These are phyloP conservation scores for Panagrolaimus sp. DNA, from an alignment of 1,140 invertebrate genomes.

Conservation along the genomic window DNA sequence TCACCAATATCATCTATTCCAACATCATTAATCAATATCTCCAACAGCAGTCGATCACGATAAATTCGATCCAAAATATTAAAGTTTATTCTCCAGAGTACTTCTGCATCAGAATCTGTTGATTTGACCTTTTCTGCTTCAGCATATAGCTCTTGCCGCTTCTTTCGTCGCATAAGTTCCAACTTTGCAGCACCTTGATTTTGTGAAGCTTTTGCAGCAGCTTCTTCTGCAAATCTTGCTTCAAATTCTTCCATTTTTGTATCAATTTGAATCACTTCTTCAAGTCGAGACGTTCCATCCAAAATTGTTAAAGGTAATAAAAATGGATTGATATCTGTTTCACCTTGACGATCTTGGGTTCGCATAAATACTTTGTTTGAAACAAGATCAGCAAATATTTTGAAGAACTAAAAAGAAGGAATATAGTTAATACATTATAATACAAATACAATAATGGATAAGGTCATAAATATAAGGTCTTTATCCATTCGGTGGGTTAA, in stretches of 20 bases:
- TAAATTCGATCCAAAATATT: constrained; percentile 14
- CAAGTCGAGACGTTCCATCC: constrained; percentile 1
- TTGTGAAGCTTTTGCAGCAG: background rate
- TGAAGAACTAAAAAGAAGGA: background rate
- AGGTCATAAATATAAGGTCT: too few species aligned
- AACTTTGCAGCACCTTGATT: background rate
- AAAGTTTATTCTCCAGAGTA: background rate
- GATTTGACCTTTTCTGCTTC: constrained; percentile 1
- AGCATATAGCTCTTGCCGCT: background rate
- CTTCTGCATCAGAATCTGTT: background rate
- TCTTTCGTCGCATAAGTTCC: background rate
- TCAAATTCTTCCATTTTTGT: background rate
- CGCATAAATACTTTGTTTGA: background rate
- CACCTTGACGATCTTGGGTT: background rate
- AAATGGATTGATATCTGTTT: background rate
- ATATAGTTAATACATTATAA: too few species aligned
- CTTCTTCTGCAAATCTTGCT: background rate
- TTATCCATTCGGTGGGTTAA: too few species aligned
- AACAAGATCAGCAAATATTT: background rate
- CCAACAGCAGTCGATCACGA: constrained; percentile 8
- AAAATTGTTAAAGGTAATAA: background rate
- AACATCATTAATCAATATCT: background rate
- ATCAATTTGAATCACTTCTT: background rate
- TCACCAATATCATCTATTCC: constrained; percentile 1
- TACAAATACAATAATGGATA: too few species aligned